Evolutionary conservation across 2,888 invertebrate genomes (phyloP).

Genomic region (Ferrisia virgata): DNA sequence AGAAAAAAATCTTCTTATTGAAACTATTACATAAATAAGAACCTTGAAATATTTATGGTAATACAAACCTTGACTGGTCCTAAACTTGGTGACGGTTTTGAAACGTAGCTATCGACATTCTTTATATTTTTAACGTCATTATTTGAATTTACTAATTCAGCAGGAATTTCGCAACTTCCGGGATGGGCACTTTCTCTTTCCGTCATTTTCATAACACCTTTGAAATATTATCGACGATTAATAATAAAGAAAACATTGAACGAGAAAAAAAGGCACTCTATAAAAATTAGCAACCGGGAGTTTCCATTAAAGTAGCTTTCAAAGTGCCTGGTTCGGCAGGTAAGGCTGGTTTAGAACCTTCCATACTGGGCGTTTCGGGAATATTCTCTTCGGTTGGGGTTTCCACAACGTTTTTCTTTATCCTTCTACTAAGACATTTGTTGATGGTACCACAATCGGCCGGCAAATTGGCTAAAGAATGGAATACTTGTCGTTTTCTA

Average conservation of each 20-base stretch:
- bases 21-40: neutral
- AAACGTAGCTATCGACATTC: neutral
- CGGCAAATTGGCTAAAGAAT: constrained; percentile 93
- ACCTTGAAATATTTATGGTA: neutral
- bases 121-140: constrained; percentile 8
- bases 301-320: constrained; percentile 84
- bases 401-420: constrained; percentile 47
- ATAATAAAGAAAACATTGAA: neutral
- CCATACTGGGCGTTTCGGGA: constrained; percentile 65
- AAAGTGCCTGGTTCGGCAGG: constrained; percentile 90
- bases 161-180: constrained; percentile 46
- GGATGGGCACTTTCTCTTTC: constrained; percentile 86
- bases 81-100: neutral
- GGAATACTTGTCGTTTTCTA: constrained; percentile 96
- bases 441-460: constrained; percentile 87
- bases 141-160: constrained; percentile 46
- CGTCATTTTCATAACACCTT: constrained; percentile 86
- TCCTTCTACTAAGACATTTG: constrained; percentile 61
- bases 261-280: neutral
- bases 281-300: constrained; percentile 63
- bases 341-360: constrained; percentile 76
- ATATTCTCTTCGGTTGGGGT: constrained; percentile 1
- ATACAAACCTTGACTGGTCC: constrained; percentile 3
- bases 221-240: neutral
- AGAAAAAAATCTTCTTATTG: neutral